Conservation (phyloP, 2,888 invertebrate genomes). For the Autographa gamma region DNA sequence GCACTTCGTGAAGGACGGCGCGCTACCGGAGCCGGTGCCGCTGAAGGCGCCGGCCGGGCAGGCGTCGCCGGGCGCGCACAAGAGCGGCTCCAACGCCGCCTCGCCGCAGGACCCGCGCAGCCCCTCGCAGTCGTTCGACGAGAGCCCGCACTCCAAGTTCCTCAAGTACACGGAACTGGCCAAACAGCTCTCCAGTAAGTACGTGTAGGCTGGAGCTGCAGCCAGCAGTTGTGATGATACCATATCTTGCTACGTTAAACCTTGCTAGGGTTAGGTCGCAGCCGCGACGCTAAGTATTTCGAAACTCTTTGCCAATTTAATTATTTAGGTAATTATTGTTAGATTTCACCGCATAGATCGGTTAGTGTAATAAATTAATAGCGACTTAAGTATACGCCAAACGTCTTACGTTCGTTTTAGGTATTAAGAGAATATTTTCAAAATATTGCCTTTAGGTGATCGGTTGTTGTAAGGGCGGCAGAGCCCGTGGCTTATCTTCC, state of each 20-base stretch:
- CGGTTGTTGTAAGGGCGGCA: slow-evolving; percentile 68
- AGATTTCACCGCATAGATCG: slow-evolving; percentile 87
- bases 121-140: slow-evolving; percentile 92
- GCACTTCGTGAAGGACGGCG: slow-evolving; percentile 98
- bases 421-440: slow-evolving; percentile 86
- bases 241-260: slow-evolving; percentile 92
- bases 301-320: slow-evolving; percentile 89
- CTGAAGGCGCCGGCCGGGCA: slow-evolving; percentile 88
- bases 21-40: slow-evolving; percentile 93
- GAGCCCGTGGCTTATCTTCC: slow-evolving; percentile 82
- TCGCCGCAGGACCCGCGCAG: slow-evolving; percentile 89
- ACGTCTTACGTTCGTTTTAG: slow-evolving; percentile 88
- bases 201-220: slow-evolving; percentile 91
- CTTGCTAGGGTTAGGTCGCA: slow-evolving; percentile 86
- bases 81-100: slow-evolving; percentile 80
- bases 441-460: slow-evolving; percentile 88
- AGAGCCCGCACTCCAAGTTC: slow-evolving; percentile 98
- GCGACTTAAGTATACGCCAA: slow-evolving; percentile 89
- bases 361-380: slow-evolving; percentile 88
- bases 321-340: slow-evolving; percentile 87
- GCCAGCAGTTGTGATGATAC: slow-evolving; percentile 91
- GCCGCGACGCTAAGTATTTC: slow-evolving; percentile 87
- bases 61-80: slow-evolving; percentile 82
- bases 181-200: slow-evolving; percentile 99
- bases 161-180: slow-evolving; percentile 99